Evolutionary conservation across 2,113 vertebrate species (phyloP), one percentile per base, ranked within the genome.

Genomic region (Rhinichthys klamathensis): DNA sequence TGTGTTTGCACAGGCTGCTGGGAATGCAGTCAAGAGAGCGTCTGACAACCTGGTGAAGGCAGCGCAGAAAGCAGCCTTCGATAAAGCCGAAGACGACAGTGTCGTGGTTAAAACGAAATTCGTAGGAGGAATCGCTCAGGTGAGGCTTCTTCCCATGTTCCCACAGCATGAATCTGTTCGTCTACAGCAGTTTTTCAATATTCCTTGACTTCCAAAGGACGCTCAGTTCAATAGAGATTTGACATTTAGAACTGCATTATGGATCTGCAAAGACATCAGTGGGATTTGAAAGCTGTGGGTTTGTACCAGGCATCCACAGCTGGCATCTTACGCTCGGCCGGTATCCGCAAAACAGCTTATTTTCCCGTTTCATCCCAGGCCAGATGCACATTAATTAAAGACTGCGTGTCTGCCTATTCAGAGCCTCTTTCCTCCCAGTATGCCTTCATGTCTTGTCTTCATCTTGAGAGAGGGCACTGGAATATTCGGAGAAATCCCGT

Each of bases 31-130:
- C 86, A 99, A 99, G 88, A 94, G 98, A 86, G 98, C 98, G 0
- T 99, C 98, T 16, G 98, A 99, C 95, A 99, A 97, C 91, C 95
- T 99, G n/a, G 98, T 99, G 13, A 95, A 96, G 87, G 98, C 98
- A 0, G 98, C 98, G n/a, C 98, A 99, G 90, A 99, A 99, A 91
- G 98, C 98, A 5, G 98, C 97, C 0, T 99, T 99, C 88, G 97
- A 97, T 84, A 99, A 99, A 92, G 94, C 95, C 0, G 98, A 99
- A 4, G 98, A 98, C 3, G 95, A 98, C 1, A 97, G 96, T 0
- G 96, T 99, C 3, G 97, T 99, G 65, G 98, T 99, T 58, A 98
- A 99, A 94, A 99, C 98, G 0, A 98, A 97, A 91, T 99, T 99
- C 70, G 98, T 99, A 15, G 98, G 98, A 61, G 98, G 98, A 90